Conservation (phyloP, 2,888 invertebrate species). For the Hypena proboscidalis region DNA sequence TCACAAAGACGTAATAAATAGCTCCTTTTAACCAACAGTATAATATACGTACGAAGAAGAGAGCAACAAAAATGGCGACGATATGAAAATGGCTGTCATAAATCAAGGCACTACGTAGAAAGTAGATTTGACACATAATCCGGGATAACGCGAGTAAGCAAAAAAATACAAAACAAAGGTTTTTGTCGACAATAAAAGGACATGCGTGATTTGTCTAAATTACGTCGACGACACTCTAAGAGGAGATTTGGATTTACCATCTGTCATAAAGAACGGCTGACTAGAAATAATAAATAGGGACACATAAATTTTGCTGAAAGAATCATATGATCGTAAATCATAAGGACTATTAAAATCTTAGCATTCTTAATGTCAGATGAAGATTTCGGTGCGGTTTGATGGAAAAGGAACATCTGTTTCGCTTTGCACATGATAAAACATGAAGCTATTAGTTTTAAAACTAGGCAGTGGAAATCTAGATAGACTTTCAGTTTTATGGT, state of each 20-base stretch:
- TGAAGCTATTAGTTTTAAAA: conserved; percentile 10
- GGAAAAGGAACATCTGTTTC: conserved; percentile 35
- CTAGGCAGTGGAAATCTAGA: conserved; percentile 13
- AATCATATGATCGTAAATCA: conserved; percentile 41
- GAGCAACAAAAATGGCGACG: not conserved
- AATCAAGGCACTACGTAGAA: conserved; percentile 26
- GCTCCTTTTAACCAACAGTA: conserved; percentile 15
- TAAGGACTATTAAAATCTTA: conserved; percentile 33
- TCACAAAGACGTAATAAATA: conserved; percentile 7
- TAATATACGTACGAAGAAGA: conserved; percentile 14
- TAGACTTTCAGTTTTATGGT: not conserved
- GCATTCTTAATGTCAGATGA: conserved; percentile 31
- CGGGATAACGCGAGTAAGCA: conserved; percentile 29
- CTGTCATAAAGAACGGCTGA: conserved; percentile 23
- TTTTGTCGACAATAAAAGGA: conserved; percentile 19
- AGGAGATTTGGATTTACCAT: conserved; percentile 23
- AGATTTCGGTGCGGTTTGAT: conserved; percentile 22
- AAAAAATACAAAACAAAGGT: conserved; percentile 25
- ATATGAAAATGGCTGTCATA: conserved; percentile 26
- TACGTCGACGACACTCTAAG: conserved; percentile 21
- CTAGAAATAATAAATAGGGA: conserved; percentile 35
- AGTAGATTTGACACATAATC: conserved; percentile 44
- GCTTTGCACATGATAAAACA: conserved; percentile 7
- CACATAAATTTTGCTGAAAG: conserved; percentile 35
- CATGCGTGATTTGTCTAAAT: conserved; percentile 33